phyloP scores from a whole-genome alignment of 1,140 invertebrate genomes.

The Dendrolimus punctatus region DNA sequence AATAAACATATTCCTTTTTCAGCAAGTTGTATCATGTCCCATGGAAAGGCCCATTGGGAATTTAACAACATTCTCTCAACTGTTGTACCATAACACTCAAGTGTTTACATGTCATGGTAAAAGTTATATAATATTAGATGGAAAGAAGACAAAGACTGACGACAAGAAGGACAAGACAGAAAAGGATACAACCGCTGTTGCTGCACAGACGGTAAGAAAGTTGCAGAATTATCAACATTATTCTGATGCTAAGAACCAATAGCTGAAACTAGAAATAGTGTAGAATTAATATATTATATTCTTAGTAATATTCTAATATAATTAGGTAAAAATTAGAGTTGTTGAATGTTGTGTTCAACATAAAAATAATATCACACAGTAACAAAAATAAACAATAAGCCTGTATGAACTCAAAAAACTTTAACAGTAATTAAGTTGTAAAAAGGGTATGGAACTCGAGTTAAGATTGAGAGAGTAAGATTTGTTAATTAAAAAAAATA shows the following conservation, averaged over 20 bases:
- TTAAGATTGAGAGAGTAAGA: too few species aligned
- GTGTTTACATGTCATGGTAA: conserved; percentile 30
- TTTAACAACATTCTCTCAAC: conserved; percentile 16
- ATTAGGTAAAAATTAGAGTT: too few species aligned
- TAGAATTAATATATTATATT: conserved; percentile 3
- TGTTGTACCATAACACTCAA: conserved; percentile 17
- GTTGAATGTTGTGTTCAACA: too few species aligned
- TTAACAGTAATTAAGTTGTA: too few species aligned
- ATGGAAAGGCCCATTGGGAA: conserved; percentile 26
- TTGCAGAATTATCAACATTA: not conserved
- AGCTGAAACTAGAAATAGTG: not conserved
- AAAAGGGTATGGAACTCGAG: too few species aligned
- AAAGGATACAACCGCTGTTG: not conserved
- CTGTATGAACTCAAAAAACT: too few species aligned
- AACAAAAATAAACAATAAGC: too few species aligned
- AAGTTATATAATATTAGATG: conserved; percentile 30
- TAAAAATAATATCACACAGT: too few species aligned
- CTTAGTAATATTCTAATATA: too few species aligned
- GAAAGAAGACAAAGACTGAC: conserved; percentile 14
- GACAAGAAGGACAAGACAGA: conserved; percentile 2
- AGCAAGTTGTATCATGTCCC: conserved; percentile 47
- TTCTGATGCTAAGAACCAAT: conserved; percentile 16
- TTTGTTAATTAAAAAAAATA: too few species aligned
- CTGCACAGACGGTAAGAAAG: conserved; percentile 6
- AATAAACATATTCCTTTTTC: conserved; percentile 14